These are phyloP conservation scores for Alectura lathami DNA, from an alignment of 2,113 vertebrate genomes.

Conservation along the genomic window DNA sequence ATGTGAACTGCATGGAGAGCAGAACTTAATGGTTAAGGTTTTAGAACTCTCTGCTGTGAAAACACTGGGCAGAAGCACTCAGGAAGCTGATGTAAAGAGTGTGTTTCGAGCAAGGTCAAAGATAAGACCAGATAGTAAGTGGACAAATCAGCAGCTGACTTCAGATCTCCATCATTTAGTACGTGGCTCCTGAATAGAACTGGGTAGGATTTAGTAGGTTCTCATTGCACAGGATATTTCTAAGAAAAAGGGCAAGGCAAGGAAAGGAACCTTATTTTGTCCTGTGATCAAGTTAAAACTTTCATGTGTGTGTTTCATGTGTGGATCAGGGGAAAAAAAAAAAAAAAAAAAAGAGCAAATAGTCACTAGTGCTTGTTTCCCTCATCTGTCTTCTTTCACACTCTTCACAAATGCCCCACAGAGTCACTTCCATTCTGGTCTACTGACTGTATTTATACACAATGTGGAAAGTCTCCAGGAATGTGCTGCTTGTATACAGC, in stretches of 20 bases:
- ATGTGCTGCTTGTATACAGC: background rate
- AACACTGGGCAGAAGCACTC: background rate
- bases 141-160: background rate
- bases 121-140: background rate
- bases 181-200: background rate
- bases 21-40: background rate
- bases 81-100: background rate
- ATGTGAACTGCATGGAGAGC: background rate
- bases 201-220: background rate
- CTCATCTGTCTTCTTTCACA: background rate
- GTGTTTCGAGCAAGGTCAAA: background rate
- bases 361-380: accelerated
- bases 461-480: background rate
- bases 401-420: background rate
- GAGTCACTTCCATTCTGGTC: background rate
- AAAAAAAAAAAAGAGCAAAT: background rate
- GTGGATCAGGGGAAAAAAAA: background rate
- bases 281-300: background rate
- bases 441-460: background rate
- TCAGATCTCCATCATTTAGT: background rate
- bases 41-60: background rate
- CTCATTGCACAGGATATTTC: background rate
- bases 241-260: background rate
- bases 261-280: background rate
- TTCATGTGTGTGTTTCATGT: background rate